Conservation (phyloP, 2,113 vertebrate species). For the Myotis yumanensis region DNA sequence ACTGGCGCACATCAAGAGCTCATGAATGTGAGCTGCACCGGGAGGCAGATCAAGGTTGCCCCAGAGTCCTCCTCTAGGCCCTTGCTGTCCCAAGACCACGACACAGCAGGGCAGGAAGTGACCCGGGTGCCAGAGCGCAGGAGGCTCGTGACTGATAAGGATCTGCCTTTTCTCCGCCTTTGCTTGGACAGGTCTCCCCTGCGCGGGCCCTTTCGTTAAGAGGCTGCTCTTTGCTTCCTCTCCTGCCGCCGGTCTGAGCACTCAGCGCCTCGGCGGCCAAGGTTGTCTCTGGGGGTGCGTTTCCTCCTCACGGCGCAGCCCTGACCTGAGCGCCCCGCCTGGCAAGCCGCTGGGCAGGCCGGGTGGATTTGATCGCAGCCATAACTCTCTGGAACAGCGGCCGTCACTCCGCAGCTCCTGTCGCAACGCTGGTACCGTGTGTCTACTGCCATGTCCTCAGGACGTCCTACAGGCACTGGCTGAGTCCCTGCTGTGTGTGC, state of each 20-base stretch:
- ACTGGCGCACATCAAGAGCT: neutral
- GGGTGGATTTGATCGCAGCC: constrained; percentile 27
- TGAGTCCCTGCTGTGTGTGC: constrained; percentile 27
- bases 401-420: neutral
- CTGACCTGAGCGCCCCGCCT: neutral
- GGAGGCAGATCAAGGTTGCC: neutral
- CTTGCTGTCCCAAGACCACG: neutral
- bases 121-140: neutral
- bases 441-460: neutral
- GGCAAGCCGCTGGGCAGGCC: neutral
- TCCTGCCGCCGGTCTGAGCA: neutral
- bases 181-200: neutral
- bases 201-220: neutral
- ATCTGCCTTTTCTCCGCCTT: neutral
- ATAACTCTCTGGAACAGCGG: constrained; percentile 53
- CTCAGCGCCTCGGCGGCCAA: neutral
- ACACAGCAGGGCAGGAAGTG: neutral
- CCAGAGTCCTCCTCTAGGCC: neutral
- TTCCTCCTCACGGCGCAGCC: neutral
- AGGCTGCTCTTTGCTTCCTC: neutral
- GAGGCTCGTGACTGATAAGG: neutral
- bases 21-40: neutral
- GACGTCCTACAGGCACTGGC: neutral
- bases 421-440: neutral
- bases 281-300: neutral